Base-by-base conservation (phyloP, 2,888 invertebrate species). In the Eristalinus aeneus region DNA sequence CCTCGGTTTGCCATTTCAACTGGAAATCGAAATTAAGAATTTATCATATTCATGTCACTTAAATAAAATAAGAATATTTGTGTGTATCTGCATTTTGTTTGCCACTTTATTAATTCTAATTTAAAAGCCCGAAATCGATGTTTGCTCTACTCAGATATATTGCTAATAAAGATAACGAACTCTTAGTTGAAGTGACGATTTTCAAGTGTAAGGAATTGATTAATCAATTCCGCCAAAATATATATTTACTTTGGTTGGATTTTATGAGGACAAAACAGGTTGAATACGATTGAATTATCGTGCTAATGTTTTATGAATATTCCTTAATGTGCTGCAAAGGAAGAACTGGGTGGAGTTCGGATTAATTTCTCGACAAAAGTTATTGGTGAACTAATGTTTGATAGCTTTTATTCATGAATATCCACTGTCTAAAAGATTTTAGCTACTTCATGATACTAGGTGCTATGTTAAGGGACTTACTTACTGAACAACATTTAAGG, bases 251-350 rank as follows among this genome's bases (percentile, higher is more conserved):
- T 58, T 56, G 31, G n/a, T 16, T 27, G 10, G n/a, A 46, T 31
- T 53, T 71, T 46, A 46, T 46, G 46, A 8, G 56, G 39, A 31
- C 16, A 54, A 54, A 80, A 64, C 78, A 39, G 64, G 77, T 83
- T 83, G 1, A 63, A 61, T 61, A 16, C 31, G 32, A 53, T 77
- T 8, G 22, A 71, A 32, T 32, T 23, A 31, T 58, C 46, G 64
- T 20, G 68, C 68, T 68, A 76, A 76, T 76, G 76, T 69, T 74
- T 58, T 68, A 22, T 82, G 54, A 83, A 83, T 83, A 65, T 65
- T 12, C 53, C 60, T 74, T 74, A 65, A 83, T 77, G 74, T 78
- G 65, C 60, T 69, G 60, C 12, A 36, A 64, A 73, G 20, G 16
- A 56, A 73, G 63, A n/a, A 73, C 76, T 60, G 11, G 2, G 56